These are phyloP conservation scores for Melanotaenia boesemani DNA, from an alignment of 2,797 vertebrate genomes.

Conservation along the genomic window DNA sequence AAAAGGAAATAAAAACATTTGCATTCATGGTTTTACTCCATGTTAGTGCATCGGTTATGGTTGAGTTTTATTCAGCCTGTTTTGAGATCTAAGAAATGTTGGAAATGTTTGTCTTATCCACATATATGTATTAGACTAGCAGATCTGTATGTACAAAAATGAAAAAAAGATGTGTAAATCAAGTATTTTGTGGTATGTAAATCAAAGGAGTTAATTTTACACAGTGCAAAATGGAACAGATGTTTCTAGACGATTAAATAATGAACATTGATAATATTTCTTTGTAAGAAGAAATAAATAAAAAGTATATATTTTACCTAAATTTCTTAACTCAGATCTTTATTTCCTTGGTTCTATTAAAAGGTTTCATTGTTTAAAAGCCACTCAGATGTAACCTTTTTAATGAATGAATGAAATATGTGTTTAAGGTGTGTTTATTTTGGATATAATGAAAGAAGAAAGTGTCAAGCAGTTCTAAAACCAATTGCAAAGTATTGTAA, in stretches of 20 bases:
- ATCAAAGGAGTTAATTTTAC: constrained; percentile 97
- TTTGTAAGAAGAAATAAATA: constrained; percentile 99
- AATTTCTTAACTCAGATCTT: constrained; percentile 23
- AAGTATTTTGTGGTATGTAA: constrained; percentile 97
- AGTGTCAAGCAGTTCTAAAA: neutral
- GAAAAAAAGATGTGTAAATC: constrained; percentile 82
- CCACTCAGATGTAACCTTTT: neutral
- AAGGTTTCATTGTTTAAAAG: neutral
- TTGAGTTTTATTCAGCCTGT: constrained; percentile 94
- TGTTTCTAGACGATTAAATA: constrained; percentile 97
- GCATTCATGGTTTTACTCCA: constrained; percentile 78
- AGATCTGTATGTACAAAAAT: constrained; percentile 87
- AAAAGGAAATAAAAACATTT: constrained; percentile 6
- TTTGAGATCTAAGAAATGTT: constrained; percentile 80
- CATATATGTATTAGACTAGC: constrained; percentile 88
- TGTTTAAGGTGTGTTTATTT: neutral
- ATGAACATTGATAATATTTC: constrained; percentile 96
- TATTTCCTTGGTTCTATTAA: constrained; percentile 20
- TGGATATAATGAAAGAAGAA: neutral
- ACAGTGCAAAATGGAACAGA: constrained; percentile 86
- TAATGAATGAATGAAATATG: neutral
- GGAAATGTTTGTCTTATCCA: constrained; percentile 83
- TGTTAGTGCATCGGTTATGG: constrained; percentile 86
- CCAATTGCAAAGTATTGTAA: no score
- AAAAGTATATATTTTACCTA: constrained; percentile 96